A percentile compares a stretch with the other conserved stretches of the same genome.
phyloP scores from a whole-genome alignment of 2,113 vertebrate genomes.

The Falco punctatus region DNA sequence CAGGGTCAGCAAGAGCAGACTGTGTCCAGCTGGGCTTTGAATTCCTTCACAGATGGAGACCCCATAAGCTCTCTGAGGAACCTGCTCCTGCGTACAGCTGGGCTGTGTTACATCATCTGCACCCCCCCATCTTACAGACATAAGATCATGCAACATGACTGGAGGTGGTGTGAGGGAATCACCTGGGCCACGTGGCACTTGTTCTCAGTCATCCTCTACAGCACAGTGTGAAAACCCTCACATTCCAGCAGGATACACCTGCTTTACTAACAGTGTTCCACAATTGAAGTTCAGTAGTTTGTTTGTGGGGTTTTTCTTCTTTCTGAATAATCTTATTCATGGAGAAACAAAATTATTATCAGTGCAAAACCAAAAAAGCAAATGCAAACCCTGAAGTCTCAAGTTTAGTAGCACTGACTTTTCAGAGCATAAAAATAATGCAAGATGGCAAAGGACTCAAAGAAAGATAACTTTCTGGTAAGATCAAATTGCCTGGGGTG shows the following conservation, averaged over 20 bases:
- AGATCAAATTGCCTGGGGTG: constrained; percentile 29
- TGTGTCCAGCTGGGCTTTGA: background rate
- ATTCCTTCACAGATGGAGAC: too few species aligned
- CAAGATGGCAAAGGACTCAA: background rate
- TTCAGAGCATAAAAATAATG: constrained; percentile 22
- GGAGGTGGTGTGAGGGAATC: background rate
- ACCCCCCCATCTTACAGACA: background rate
- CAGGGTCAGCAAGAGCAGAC: background rate
- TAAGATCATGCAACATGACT: too few species aligned
- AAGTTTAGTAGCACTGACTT: background rate
- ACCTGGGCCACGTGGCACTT: background rate
- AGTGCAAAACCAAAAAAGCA: background rate
- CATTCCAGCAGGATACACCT: background rate
- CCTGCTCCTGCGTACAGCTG: background rate
- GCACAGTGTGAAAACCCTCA: background rate
- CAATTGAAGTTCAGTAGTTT: background rate
- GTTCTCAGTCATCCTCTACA: background rate
- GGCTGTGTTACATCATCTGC: background rate
- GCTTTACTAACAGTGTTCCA: background rate
- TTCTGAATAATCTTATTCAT: background rate
- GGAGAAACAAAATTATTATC: background rate
- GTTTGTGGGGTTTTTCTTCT: background rate
- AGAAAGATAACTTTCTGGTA: background rate
- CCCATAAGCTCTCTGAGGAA: background rate
- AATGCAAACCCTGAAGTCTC: background rate